Conservation (phyloP, 1,140 invertebrate genomes). For the Ladona fulva region DNA sequence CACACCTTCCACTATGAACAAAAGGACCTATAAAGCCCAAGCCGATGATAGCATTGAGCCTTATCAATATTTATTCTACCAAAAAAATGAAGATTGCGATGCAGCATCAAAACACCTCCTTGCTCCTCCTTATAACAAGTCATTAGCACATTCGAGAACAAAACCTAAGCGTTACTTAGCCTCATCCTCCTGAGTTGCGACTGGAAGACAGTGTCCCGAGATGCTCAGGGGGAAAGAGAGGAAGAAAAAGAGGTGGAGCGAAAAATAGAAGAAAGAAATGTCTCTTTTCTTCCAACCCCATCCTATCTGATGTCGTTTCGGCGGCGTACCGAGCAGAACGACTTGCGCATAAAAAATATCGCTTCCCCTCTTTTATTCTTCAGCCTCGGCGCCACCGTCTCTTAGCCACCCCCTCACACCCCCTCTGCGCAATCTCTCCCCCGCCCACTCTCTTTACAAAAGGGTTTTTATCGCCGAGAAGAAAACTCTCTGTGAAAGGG, state of each 20-base stretch:
- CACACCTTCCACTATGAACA: no score
- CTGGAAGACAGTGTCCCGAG: no score
- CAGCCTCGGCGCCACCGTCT: background rate
- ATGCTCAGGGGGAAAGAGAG: background rate
- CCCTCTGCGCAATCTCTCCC: background rate
- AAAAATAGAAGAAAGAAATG: background rate
- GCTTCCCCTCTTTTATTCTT: background rate
- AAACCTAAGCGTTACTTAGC: no score
- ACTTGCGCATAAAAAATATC: background rate
- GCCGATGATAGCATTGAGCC: no score
- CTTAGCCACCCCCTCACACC: background rate
- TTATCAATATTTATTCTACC: no score
- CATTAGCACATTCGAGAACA: no score
- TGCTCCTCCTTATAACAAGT: no score
- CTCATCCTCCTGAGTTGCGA: no score
- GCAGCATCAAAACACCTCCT: no score
- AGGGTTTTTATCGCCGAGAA: background rate
- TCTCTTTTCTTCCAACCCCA: background rate
- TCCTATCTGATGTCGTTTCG: background rate
- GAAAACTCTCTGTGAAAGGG: background rate
- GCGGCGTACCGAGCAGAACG: background rate
- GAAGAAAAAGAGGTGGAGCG: background rate
- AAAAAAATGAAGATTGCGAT: no score
- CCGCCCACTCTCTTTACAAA: background rate
- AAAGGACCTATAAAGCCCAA: no score